A percentile compares a stretch with the other conserved stretches of the same genome.
Conservation (phyloP, 2,113 vertebrate species). For the Melanerpes formicivorus region DNA sequence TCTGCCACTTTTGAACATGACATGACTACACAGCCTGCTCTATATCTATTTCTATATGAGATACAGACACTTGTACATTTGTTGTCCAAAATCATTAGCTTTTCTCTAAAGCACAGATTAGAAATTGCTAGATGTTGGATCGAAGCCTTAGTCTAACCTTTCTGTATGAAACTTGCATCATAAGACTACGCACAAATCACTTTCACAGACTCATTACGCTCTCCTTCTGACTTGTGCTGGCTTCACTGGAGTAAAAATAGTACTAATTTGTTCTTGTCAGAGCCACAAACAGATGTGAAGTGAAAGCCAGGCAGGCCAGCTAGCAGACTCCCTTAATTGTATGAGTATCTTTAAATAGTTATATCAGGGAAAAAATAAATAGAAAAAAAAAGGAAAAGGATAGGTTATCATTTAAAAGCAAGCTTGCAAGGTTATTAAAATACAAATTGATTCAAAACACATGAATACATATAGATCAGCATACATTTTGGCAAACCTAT, state of each 20-base stretch:
- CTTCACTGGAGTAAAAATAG: constrained; percentile 1
- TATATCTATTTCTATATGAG: neutral
- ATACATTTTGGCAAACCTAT: neutral
- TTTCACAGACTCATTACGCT: neutral
- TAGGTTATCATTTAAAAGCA: neutral
- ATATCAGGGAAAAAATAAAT: neutral
- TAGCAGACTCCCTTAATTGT: neutral
- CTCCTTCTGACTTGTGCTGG: neutral
- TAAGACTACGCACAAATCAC: neutral
- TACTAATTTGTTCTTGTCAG: neutral
- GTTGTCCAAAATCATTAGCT: neutral
- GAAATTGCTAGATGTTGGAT: neutral
- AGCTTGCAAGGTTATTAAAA: neutral
- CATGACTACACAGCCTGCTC: neutral
- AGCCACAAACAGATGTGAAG: neutral
- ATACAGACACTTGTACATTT: neutral
- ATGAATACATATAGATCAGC: neutral
- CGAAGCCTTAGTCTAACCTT: neutral
- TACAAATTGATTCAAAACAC: neutral
- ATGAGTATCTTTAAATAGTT: neutral
- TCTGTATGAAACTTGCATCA: neutral
- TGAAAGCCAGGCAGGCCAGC: neutral
- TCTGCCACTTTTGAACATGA: neutral
- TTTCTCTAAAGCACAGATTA: neutral
- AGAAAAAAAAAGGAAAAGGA: neutral